Evolutionary conservation across 2,888 invertebrate genomes (phyloP).

Genomic region (Rapana venosa): DNA sequence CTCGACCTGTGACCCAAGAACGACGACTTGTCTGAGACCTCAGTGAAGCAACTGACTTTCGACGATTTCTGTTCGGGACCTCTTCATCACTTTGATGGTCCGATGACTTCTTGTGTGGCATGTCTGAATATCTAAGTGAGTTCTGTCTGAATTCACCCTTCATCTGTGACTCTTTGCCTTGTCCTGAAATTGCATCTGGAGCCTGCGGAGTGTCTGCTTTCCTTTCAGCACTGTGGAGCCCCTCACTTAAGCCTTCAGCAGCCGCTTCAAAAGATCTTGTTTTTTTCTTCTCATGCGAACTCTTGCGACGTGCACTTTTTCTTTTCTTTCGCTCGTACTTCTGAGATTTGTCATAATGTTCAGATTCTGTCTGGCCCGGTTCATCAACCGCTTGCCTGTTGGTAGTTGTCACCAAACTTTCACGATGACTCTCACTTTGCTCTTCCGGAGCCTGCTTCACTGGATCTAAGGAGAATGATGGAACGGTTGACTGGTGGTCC

Average conservation of each 20-base stretch:
- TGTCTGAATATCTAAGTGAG: background rate
- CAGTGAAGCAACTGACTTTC: background rate
- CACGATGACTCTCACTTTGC: conserved; percentile 57
- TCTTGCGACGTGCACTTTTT: conserved; percentile 28
- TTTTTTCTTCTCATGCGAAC: conserved; percentile 30
- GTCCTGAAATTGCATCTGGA: background rate
- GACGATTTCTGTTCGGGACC: background rate
- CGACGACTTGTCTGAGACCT: background rate
- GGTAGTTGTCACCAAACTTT: conserved; percentile 56
- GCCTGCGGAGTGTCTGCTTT: background rate
- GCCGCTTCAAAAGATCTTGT: background rate
- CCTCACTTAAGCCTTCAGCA: background rate
- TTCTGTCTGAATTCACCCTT: background rate
- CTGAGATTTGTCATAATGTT: conserved; percentile 45
- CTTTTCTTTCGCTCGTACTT: conserved; percentile 51
- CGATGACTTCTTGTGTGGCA: background rate
- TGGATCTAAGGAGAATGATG: conserved; percentile 23
- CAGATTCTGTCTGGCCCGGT: conserved; percentile 56
- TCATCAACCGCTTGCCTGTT: conserved; percentile 57
- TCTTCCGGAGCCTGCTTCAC: conserved; percentile 52
- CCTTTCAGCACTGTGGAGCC: background rate
- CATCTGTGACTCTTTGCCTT: background rate
- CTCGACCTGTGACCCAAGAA: background rate
- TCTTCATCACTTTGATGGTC: background rate
- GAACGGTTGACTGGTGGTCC: background rate